Base-by-base conservation (phyloP, 2,888 invertebrate genomes). In the Fabriciana adippe region DNA sequence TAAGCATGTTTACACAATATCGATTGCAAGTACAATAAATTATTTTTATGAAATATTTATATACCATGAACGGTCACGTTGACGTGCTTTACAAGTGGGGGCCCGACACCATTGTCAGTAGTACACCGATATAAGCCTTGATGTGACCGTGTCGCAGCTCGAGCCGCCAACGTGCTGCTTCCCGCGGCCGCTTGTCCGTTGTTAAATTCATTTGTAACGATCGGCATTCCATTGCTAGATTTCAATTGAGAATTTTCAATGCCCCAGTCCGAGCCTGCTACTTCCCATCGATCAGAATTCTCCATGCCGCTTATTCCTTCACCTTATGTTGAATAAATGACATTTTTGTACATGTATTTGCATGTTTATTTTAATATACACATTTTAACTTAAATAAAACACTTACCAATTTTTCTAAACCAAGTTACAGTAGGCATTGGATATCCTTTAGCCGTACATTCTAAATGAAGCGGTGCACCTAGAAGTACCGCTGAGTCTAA, bases 91-190 rank as follows among this genome's bases (percentile, higher is more conserved):
- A 95, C 94, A 8, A 97, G 93, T 8, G 96, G 96, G 31, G 95
- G 93, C 1, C 97, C 97, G 71, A 97, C 96, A 62, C 96, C 95
- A 85, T 97, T 97, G 78, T 95, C 95, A 2, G 97, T 97, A 72
- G 95, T 93, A 83, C 97, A 97, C 78, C 97, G 94, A 87, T 97
- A 97, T 80, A 94, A 93, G 8, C 97, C 97, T 81, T 95, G 95
- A 76, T 95, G 95, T 72, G 93, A 93, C 48, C 96, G 94, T 64
- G 94, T 93, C 15, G 96, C 95, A 35, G 94, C 93, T 61, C 93
- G 93, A 3, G 96, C 94, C 75, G 93, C 87, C 71, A 96, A 86
- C 15, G 95, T 13, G 67, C 75, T 11, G 71, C 72, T 14, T 35
- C 64, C 59, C 54, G 41, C 18, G n/a, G 64, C 45, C 45, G 70